Base-by-base conservation (phyloP, 64 coral and sea anemone genomes). In the Stichodactyla mertensii region DNA sequence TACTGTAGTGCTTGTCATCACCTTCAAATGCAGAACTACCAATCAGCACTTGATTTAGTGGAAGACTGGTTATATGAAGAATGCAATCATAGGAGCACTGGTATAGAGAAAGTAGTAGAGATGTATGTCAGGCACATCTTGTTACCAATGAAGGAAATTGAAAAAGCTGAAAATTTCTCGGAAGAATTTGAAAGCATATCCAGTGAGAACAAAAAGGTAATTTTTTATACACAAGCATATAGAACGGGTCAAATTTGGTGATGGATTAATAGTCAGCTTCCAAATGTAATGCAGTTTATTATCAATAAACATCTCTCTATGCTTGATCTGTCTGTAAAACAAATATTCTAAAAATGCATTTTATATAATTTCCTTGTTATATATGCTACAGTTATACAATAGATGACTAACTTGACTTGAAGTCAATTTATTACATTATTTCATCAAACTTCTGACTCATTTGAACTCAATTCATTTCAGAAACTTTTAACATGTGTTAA, bases 161-260 rank as follows among this genome's bases (percentile, higher is more conserved):
- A 81, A 52, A 81, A 81, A 81, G 78, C 51, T 81, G 51, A 81
- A 81, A 53, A 0, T 81, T 53, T 81, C 14, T 55, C 55, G 7
- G 26, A 53, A 20, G 51, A 52, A 81, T 81, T 19, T 53, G n/a
- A 53, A 81, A 52, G 15, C 53, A 81, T 81, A 28, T 20, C 51
- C 26, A 22, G 53, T 53, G 53, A 81, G 12, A 81, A 81, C 19
- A 81, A n/a, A 22, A 55, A 81, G 78, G 78, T 81, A 55, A 45
- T 45, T 45, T 45, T 45, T 45, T 2, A 45, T 45, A 45, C 36
- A 45, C 36, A 45, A 45, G 36, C 36, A 45, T 2, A 45, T 45
- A 45, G 36, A 45, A 4, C 36, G 3, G 36, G 3, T 45, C 36
- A 45, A 45, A 45, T 45, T 45, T 45, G 36, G 36, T 45, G 36